Evolutionary conservation across 2,888 invertebrate genomes (phyloP), one percentile per base, ranked within the genome.

Genomic region (Tetrapedia diversipes): DNA sequence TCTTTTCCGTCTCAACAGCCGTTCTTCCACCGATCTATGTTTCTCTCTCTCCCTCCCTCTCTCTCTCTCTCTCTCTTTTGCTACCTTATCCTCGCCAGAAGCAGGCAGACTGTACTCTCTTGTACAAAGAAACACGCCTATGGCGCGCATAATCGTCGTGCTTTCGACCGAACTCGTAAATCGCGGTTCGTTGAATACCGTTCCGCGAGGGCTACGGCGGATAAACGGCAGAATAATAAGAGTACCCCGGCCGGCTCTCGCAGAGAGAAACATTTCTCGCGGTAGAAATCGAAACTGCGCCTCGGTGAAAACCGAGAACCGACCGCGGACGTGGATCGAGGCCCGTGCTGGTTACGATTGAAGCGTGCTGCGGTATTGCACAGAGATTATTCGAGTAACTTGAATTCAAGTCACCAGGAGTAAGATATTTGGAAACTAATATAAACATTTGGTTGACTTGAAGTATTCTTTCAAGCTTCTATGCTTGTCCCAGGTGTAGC

Each of bases 131-230:
- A 82, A 80, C 77, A 72, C 81, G 82, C 77, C 76, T 82, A 68
- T 78, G 79, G 82, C 77, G 77, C 77, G 76, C 75, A 80, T 82
- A 85, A 87, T 86, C 81, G 81, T 66, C 72, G 82, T 82, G 79
- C 83, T 83, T 85, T 76, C 76, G 80, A 78, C 37, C 73, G 82
- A 81, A 83, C 85, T 85, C 83, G 83, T 86, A 86, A 86, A 87
- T 87, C 83, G 77, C 83, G 66, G 76, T 82, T 78, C 75, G 77
- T 85, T 76, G 76, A 82, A 76, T 71, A 75, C 59, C 60, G 77
- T 61, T 66, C 34, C 64, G 51, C 61, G 29, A 34, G 41, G 27
- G 32, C 61, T 53, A 45, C 63, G 54, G 54, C 43, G 49, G 43
- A 27, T 41, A 54, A 65, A 51, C 69, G 66, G 47, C 47, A 51